Base-by-base conservation (phyloP, 2,797 vertebrate genomes). In the Hemitrygon akajei region DNA sequence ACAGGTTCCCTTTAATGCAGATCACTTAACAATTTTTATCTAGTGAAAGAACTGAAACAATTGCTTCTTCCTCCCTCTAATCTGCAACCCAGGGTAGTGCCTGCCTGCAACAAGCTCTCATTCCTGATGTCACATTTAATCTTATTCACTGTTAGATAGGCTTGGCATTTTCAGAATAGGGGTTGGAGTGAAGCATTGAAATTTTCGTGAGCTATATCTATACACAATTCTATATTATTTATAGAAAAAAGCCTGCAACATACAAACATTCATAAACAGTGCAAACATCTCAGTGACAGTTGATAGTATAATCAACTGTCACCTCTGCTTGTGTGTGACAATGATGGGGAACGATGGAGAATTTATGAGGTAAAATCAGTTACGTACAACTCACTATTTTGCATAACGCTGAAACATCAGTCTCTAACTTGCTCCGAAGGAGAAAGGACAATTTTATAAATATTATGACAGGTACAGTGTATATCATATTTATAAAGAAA, bases 331-430 rank as follows among this genome's bases (percentile, higher is more conserved):
- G 95, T 95, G 95, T 86, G 94, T 96, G 96, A 96, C 96, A 96
- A 95, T 96, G 96, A 96, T 95, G 95, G 95, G 95, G 95, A 95
- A 96, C 96, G 96, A 96, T 96, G 95, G 96, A 75, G 71, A 40
- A 96, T 96, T 96, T 96, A 96, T 96, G 95, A 96, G 95, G 95
- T 95, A 94, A 93, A 93, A 75, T 95, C 95, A 95, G 95, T 95
- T 95, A 95, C 96, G 96, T 95, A 96, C 95, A 95, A 96, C 95
- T 95, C 95, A 95, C 27, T 76, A 95, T 95, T 96, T 96, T 96
- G 95, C 95, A 95, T 95, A 96, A 95, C 58, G 95, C 95, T 95
- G 94, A 95, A 94, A 94, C 95, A 94, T 95, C 95, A 95, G 95
- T 95, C 95, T 93, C 94, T 94, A 95, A 94, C 94, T 95, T 96